phyloP scores from a whole-genome alignment of 2,888 invertebrate genomes.

The Harpagoxenus sublaevis region DNA sequence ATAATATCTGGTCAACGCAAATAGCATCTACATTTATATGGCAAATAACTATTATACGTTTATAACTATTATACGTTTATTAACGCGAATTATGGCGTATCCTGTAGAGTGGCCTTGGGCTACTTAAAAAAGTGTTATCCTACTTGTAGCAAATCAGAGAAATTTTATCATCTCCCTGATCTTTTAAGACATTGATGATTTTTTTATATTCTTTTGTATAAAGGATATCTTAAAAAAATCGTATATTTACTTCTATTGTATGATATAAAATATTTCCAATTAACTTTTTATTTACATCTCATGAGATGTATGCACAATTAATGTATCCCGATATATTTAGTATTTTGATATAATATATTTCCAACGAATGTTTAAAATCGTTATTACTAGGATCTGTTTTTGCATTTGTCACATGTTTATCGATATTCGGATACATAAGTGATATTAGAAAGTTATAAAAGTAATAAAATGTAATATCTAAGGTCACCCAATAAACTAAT shows the following conservation, averaged over 20 bases:
- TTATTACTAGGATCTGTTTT: slow-evolving; percentile 48
- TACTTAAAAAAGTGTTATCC: slow-evolving; percentile 36
- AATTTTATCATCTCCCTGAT: slow-evolving; percentile 31
- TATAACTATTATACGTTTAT: slow-evolving; percentile 54
- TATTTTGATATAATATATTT: slow-evolving; percentile 52
- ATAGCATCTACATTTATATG: slow-evolving; percentile 50
- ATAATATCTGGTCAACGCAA: slow-evolving; percentile 57
- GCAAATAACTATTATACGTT: slow-evolving; percentile 53
- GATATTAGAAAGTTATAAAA: slow-evolving; percentile 66
- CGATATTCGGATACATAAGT: slow-evolving; percentile 59
- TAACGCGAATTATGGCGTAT: slow-evolving; percentile 42
- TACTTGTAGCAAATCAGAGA: slow-evolving; percentile 44
- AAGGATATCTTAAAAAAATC: slow-evolving; percentile 33
- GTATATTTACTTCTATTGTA: slow-evolving; percentile 34
- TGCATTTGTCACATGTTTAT: slow-evolving; percentile 57
- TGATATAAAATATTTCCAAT: slow-evolving; percentile 26
- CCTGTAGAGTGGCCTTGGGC: slow-evolving; percentile 60
- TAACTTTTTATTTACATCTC: slow-evolving; percentile 31
- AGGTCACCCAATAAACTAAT: slow-evolving; percentile 68
- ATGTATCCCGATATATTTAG: slow-evolving; percentile 52
- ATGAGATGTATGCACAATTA: slow-evolving; percentile 45
- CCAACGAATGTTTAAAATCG: slow-evolving; percentile 51
- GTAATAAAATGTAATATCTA: slow-evolving; percentile 62
- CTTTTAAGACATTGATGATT: slow-evolving; percentile 41
- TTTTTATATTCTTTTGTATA: slow-evolving; percentile 39